Percentiles rank a stretch among this genome's conserved stretches.
phyloP scores from a whole-genome alignment of 2,888 invertebrate genomes.

The Oxystoma pomonae region DNA sequence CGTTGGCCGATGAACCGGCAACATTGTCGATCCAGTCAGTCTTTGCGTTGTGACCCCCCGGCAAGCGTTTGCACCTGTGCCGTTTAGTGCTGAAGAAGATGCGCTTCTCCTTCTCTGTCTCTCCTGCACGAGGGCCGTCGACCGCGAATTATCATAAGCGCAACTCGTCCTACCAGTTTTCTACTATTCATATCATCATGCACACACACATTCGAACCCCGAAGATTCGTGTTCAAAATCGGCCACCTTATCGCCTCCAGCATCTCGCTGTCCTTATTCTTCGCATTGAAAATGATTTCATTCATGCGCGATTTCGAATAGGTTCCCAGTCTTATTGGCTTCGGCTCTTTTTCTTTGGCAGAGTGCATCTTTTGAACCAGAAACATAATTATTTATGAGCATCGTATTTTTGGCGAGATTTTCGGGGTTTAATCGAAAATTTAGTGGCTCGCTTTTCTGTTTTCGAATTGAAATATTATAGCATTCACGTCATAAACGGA shows the following conservation, averaged over 20 bases:
- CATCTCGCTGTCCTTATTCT: neutral
- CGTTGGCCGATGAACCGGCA: too few relatives aligned
- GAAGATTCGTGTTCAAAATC: neutral
- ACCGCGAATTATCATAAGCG: conserved; percentile 41
- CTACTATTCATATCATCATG: neutral
- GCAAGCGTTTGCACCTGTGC: conserved; percentile 14
- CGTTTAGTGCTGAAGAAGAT: neutral
- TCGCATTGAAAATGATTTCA: neutral
- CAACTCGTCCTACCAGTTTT: conserved; percentile 48
- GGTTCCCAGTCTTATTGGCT: too few relatives aligned
- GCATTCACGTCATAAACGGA: neutral
- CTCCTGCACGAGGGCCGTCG: conserved; percentile 39
- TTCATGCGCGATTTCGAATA: neutral
- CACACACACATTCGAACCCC: neutral
- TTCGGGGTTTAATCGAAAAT: neutral
- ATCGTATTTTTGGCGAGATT: neutral
- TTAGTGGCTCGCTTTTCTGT: neutral
- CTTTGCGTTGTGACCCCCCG: conserved; percentile 5
- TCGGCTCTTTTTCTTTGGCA: neutral
- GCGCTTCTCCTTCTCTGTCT: conserved; percentile 40
- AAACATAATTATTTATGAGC: neutral
- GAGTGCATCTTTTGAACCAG: neutral
- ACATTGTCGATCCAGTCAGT: neutral
- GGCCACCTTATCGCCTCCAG: neutral
- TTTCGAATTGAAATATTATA: neutral